These are phyloP conservation scores for Anser cygnoides DNA, from an alignment of 2,113 vertebrate genomes.

Conservation along the genomic window DNA sequence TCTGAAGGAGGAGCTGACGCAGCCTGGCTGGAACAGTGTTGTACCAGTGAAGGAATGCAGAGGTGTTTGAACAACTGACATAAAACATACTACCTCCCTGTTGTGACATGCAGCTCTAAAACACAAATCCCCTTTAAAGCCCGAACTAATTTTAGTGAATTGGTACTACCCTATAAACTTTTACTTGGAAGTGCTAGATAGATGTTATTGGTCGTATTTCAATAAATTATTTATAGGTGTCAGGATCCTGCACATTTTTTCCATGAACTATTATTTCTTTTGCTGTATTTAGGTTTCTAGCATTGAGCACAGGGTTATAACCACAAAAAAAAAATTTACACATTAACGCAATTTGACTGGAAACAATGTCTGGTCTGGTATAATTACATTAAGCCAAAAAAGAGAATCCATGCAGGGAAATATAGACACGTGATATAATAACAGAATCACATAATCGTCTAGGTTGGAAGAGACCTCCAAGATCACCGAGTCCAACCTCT, in stretches of 20 bases:
- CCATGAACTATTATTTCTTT: not conserved
- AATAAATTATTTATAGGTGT: not conserved
- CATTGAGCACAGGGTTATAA: not conserved
- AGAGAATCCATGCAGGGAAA: not conserved
- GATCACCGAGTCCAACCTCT: too few species aligned
- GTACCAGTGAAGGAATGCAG: not conserved
- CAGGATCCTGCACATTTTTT: not conserved
- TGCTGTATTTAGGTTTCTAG: not conserved
- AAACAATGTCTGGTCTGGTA: not conserved
- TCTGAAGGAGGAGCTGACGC: not conserved
- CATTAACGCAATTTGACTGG: not conserved
- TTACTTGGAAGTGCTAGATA: not conserved
- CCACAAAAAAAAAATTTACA: not conserved
- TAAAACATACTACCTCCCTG: not conserved
- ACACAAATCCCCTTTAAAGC: not conserved
- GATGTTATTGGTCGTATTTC: not conserved
- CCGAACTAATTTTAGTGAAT: not conserved
- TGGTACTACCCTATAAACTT: not conserved
- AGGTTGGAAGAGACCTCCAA: too few species aligned
- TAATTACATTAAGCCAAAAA: not conserved
- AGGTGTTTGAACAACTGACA: not conserved
- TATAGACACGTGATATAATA: slow-evolving; percentile 7
- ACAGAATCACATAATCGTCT: not conserved
- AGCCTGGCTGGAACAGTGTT: not conserved
- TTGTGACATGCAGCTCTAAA: not conserved